Percentiles rank a stretch among this genome's conserved stretches.
Conservation (phyloP, 2,797 vertebrate genomes). For the Cetoscarus ocellatus region DNA sequence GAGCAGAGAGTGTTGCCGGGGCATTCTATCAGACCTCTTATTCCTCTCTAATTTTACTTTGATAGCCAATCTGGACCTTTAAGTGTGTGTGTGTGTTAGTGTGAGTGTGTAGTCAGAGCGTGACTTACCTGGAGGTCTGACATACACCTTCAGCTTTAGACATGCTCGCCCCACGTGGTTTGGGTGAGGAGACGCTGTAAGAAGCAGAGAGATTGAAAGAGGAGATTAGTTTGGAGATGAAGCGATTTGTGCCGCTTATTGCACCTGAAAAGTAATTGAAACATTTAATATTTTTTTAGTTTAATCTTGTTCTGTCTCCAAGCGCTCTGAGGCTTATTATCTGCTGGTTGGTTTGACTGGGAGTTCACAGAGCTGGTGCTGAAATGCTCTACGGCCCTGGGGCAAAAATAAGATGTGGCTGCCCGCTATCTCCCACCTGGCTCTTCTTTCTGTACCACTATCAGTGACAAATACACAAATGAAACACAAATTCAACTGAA, state of each 20-base stretch:
- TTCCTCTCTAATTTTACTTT: constrained; percentile 74
- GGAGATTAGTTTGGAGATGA: constrained; percentile 54
- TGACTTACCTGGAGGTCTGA: constrained; percentile 87
- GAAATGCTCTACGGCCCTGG: not conserved
- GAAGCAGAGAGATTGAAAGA: constrained; percentile 56
- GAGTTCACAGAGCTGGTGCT: not conserved
- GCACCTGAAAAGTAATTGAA: constrained; percentile 28
- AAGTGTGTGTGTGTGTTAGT: constrained; percentile 16
- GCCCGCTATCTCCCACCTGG: not conserved
- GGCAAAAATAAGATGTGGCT: not conserved
- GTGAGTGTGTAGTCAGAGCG: constrained; percentile 50
- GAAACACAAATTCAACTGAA: not conserved
- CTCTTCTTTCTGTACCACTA: not conserved
- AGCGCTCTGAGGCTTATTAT: constrained; percentile 16
- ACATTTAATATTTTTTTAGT: constrained; percentile 42
- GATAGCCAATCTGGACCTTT: constrained; percentile 76
- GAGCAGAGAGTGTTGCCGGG: constrained; percentile 72
- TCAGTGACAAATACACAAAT: not conserved
- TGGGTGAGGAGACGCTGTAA: constrained; percentile 86
- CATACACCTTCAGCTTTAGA: constrained; percentile 88
- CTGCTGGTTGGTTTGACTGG: constrained; percentile 10
- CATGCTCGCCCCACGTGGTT: constrained; percentile 87
- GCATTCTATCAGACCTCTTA: constrained; percentile 76
- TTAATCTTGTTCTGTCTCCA: constrained; percentile 8
- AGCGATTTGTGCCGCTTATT: constrained; percentile 45